Evolutionary conservation across 1,140 invertebrate genomes (phyloP).

Genomic region (Aricia agestis): DNA sequence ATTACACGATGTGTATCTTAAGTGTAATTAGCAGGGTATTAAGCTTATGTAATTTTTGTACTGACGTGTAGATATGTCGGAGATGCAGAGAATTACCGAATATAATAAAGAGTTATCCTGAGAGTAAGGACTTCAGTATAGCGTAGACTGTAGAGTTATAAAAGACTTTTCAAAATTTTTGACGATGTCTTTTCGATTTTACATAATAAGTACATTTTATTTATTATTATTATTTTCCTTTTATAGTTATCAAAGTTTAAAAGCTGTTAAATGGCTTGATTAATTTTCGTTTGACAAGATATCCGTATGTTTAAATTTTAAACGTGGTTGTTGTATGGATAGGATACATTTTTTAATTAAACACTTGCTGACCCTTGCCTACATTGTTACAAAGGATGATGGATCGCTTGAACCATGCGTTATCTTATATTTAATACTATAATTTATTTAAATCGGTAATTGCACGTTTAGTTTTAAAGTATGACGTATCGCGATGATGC

Average conservation of each 20-base stretch:
- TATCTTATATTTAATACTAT: not conserved
- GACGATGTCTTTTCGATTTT: too few relatives aligned
- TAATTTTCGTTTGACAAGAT: too few relatives aligned
- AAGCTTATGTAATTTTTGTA: conserved; percentile 29
- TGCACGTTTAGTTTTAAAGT: conserved; percentile 13
- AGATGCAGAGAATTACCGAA: conserved; percentile 13
- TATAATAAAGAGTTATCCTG: too few relatives aligned
- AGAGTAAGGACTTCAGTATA: too few relatives aligned
- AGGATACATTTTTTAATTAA: not conserved
- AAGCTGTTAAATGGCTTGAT: too few relatives aligned
- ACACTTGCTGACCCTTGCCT: not conserved
- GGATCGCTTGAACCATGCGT: not conserved
- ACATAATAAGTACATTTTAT: too few relatives aligned
- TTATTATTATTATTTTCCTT: too few relatives aligned
- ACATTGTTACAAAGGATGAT: not conserved
- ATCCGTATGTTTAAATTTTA: not conserved
- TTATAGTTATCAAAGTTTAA: too few relatives aligned
- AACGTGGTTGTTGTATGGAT: not conserved
- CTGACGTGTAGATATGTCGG: conserved; percentile 30
- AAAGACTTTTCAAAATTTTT: too few relatives aligned
- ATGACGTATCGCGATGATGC: conserved; percentile 5
- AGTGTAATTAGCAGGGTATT: conserved; percentile 5
- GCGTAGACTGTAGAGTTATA: too few relatives aligned
- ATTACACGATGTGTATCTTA: conserved; percentile 15
- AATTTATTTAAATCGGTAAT: conserved; percentile 3